A percentile compares a stretch with the other conserved stretches of the same genome.
These are phyloP conservation scores for Malacoctenus gilli DNA, from an alignment of 2,797 vertebrate species.

Conservation along the genomic window DNA sequence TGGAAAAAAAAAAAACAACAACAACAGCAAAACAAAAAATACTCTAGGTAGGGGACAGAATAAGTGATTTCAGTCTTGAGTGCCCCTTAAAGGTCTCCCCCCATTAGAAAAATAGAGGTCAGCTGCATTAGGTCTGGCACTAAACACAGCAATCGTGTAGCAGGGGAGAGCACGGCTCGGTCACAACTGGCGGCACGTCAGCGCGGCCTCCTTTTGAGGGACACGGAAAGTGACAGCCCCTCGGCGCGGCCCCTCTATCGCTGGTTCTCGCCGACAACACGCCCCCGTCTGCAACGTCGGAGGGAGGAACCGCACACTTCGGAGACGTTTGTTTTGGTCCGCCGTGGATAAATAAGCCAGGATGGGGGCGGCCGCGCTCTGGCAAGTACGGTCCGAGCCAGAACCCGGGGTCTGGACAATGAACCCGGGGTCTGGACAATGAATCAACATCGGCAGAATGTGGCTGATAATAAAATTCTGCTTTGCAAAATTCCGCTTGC, in stretches of 20 bases:
- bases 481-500: too few relatives aligned
- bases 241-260: constrained; percentile 36
- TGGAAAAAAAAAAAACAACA: constrained; percentile 6
- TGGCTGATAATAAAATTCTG: too few relatives aligned
- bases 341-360: not conserved
- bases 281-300: too few relatives aligned
- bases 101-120: constrained; percentile 77
- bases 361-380: too few relatives aligned
- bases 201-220: constrained; percentile 56
- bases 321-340: not conserved
- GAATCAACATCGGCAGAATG: too few relatives aligned
- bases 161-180: constrained; percentile 55
- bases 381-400: too few relatives aligned
- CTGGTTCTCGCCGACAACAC: too few relatives aligned
- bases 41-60: constrained; percentile 37
- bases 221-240: constrained; percentile 62
- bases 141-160: constrained; percentile 72
- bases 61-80: constrained; percentile 69
- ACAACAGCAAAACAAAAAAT: too few relatives aligned
- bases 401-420: too few relatives aligned
- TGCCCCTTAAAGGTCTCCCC: constrained; percentile 69
- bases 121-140: constrained; percentile 67
- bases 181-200: constrained; percentile 67
- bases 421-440: too few relatives aligned
- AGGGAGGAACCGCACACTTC: constrained; percentile 40